These are phyloP conservation scores for Agrypnia vestita DNA, from an alignment of 1,140 invertebrate species.

Conservation along the genomic window DNA sequence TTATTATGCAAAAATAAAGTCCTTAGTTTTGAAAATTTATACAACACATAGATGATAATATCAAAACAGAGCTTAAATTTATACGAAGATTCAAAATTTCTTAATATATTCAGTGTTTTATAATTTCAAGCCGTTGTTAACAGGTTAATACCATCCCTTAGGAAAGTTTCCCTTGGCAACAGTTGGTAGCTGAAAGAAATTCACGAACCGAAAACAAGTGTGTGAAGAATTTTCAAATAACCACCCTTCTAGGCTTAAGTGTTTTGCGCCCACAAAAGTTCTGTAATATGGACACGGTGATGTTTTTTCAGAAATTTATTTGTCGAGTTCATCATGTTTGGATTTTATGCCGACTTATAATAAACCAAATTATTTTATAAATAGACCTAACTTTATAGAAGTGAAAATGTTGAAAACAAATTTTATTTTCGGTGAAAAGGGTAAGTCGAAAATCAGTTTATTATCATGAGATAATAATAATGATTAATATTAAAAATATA, in stretches of 20 bases:
- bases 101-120: slow-evolving; percentile 36
- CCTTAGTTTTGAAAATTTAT: background rate
- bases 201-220: slow-evolving; percentile 35
- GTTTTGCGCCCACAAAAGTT: slow-evolving; percentile 16
- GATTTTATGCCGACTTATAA: no score
- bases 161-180: slow-evolving; percentile 13
- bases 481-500: no score
- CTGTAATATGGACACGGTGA: background rate
- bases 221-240: slow-evolving; percentile 30
- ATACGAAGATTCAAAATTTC: slow-evolving; percentile 27
- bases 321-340: slow-evolving; percentile 8
- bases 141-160: slow-evolving; percentile 1
- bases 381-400: background rate
- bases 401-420: no score
- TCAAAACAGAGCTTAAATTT: slow-evolving; percentile 8
- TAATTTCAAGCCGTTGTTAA: slow-evolving; percentile 31
- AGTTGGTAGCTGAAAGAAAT: slow-evolving; percentile 24
- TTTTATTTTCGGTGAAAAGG: no score
- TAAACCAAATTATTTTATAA: background rate
- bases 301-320: slow-evolving; percentile 12
- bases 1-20: slow-evolving; percentile 9
- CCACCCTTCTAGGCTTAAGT: slow-evolving; percentile 9
- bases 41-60: background rate
- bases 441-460: no score
- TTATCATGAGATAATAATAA: no score